phyloP scores from a whole-genome alignment of 2,113 vertebrate species.

The Antigone vipio region DNA sequence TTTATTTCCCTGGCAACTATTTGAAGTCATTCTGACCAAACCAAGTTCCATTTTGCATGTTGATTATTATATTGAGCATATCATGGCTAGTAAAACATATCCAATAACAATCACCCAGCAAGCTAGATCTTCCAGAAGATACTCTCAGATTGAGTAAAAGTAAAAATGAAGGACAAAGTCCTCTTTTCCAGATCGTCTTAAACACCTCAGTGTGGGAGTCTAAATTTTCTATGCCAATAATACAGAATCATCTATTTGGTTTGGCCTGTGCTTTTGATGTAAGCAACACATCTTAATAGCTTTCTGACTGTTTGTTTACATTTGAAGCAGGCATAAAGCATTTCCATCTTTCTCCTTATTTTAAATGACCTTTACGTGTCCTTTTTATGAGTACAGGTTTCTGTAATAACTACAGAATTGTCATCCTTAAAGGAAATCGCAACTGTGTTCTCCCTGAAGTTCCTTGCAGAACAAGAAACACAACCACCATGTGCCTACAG shows the following conservation, averaged over 20 bases:
- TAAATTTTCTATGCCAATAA: neutral
- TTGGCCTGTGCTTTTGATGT: neutral
- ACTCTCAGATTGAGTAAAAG: neutral
- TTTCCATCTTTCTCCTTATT: neutral
- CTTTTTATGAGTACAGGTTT: neutral
- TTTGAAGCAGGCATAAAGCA: neutral
- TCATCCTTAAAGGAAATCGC: neutral
- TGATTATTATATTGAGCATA: neutral
- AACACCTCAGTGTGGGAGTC: neutral
- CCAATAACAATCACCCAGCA: neutral
- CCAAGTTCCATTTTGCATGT: neutral
- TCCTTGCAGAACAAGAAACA: neutral
- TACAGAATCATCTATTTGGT: neutral
- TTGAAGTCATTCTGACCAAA: neutral
- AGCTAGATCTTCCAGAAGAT: neutral
- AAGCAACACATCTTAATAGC: rapidly evolving
- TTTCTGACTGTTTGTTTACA: neutral
- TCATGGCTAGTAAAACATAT: neutral
- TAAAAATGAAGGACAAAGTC: neutral
- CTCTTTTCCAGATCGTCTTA: neutral
- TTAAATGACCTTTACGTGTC: neutral
- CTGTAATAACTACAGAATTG: neutral
- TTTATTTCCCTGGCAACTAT: neutral
- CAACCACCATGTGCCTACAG: neutral
- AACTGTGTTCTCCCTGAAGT: neutral